Evolutionary conservation across 2,113 vertebrate species (phyloP), one percentile per base, ranked within the genome.

Genomic region (Felis chaus): DNA sequence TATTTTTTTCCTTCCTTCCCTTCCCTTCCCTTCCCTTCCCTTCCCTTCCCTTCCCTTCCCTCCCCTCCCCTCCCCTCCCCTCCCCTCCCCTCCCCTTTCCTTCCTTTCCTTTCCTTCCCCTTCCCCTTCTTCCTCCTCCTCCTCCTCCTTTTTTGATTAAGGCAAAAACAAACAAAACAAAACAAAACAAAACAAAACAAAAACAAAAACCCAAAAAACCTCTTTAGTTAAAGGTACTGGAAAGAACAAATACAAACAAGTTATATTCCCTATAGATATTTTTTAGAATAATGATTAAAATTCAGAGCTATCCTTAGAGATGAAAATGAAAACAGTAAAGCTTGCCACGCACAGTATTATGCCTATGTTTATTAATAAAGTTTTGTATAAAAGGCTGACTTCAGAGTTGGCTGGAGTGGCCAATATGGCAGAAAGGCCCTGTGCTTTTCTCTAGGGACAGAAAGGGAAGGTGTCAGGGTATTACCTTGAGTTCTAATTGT

Each of bases 11-110:
- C 53, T 0, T 0, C 14, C 65, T 23, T 11, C 1, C 10, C 25
- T 8, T 11, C 0, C 19, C 55, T 23, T 63, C 0, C 7, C 61
- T 7, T 0, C 25, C 25, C 69, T 19, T 6, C 11, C 9, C 7
- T 61, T 0, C 14, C 33, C n/a, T 3, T 3, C 4, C 4, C 2
- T 39, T 12, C 1, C 69, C 11, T 73, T 5, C 21, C 57, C 3
- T 25, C 8, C 0, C 57, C 57, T 61, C 8, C 21, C 57, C 9
- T 25, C 57, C 57, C 23, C 9, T 25, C 25, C 39, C 63, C 27
- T 65, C 63, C 27, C 27, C 10, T 65, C 12, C 27, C 11, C 11
- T 13, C 25, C 27, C 27, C 27, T 3, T 45, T 41, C 18, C 69
- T 0, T n/a, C 18, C 69, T 13, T 23, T 7, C 8, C 4, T n/a